Percentiles rank a stretch among this genome's conserved stretches.
These are phyloP conservation scores for Danio choprae DNA, from an alignment of 2,797 vertebrate species.

Conservation along the genomic window DNA sequence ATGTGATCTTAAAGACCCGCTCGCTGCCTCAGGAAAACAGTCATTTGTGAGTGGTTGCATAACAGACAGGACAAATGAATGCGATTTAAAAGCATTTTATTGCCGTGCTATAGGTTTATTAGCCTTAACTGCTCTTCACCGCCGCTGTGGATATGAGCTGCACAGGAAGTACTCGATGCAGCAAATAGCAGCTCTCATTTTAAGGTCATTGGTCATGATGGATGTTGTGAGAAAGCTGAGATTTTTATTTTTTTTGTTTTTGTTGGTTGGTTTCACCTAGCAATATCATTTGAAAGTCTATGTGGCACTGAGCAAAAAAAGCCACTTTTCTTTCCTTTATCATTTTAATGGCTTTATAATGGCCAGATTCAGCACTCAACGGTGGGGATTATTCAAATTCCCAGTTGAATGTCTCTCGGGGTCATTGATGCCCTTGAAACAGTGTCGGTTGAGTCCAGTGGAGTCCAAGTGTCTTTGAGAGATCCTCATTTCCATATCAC, in stretches of 20 bases:
- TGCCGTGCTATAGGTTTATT: constrained; percentile 35
- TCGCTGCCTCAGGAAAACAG: constrained; percentile 41
- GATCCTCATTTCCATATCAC: constrained; percentile 68
- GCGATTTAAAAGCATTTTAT: constrained; percentile 51
- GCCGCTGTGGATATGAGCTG: neutral
- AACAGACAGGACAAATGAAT: constrained; percentile 69
- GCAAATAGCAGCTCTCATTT: constrained; percentile 31
- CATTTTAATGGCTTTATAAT: constrained; percentile 38
- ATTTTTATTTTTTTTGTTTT: constrained; percentile 8
- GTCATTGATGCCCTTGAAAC: constrained; percentile 59
- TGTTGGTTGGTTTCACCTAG: constrained; percentile 3
- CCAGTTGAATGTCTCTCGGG: constrained; percentile 40
- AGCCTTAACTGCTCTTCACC: constrained; percentile 29
- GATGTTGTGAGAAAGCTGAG: constrained; percentile 4
- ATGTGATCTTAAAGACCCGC: constrained; percentile 64
- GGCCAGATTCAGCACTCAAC: constrained; percentile 8
- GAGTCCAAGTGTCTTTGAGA: constrained; percentile 64
- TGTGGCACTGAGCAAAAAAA: constrained; percentile 11
- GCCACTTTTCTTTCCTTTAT: constrained; percentile 5
- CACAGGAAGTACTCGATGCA: constrained; percentile 23
- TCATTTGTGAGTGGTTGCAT: constrained; percentile 67
- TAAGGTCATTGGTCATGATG: constrained; percentile 39
- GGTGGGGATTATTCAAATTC: constrained; percentile 36
- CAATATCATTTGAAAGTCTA: neutral
- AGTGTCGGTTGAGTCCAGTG: constrained; percentile 50